Conservation (phyloP, 2,797 vertebrate species). For the Melanotaenia trifasciata region DNA sequence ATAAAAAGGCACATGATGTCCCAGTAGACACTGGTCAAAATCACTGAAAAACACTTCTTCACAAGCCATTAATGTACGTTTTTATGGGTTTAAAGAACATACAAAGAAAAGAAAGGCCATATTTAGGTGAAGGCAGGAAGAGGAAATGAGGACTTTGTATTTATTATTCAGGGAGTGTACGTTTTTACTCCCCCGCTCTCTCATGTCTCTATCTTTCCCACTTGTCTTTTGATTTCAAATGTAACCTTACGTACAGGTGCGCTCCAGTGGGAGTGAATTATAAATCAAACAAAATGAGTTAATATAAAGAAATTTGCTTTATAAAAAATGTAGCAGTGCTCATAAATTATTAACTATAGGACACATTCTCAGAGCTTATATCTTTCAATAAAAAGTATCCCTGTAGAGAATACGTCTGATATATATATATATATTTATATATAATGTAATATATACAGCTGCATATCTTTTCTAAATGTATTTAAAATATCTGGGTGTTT, state of each 20-base stretch:
- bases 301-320: constrained; percentile 35
- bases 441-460: neutral
- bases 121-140: neutral
- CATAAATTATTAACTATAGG: constrained; percentile 24
- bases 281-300: constrained; percentile 36
- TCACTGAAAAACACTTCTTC: neutral
- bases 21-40: neutral
- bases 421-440: no score
- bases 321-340: constrained; percentile 34
- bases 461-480: neutral
- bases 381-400: neutral
- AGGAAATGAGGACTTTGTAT: neutral
- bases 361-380: neutral
- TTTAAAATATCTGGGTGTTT: neutral
- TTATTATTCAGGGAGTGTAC: constrained; percentile 2
- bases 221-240: constrained; percentile 26
- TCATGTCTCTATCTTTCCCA: neutral
- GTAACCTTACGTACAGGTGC: constrained; percentile 25
- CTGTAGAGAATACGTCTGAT: neutral
- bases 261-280: constrained; percentile 34
- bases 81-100: constrained; percentile 3
- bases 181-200: neutral
- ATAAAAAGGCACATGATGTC: neutral
- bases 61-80: neutral
- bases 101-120: neutral